phyloP scores from a whole-genome alignment of 1,140 invertebrate species.

The Panonychus citri region DNA sequence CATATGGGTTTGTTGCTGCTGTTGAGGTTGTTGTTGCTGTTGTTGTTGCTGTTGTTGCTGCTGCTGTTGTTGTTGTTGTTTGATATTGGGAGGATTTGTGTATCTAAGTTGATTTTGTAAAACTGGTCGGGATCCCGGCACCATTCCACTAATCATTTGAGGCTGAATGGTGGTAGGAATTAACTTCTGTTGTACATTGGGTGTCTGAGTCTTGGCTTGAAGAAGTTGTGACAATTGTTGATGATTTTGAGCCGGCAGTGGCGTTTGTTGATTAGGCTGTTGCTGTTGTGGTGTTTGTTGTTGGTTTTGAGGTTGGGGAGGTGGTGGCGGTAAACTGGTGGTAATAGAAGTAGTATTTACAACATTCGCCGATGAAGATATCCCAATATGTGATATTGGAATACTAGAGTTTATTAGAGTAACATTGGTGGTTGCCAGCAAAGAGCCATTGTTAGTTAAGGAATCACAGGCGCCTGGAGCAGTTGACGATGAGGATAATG shows the following conservation, averaged over 20 bases:
- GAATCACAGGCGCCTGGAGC: neutral
- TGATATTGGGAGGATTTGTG: neutral
- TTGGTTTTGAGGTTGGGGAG: constrained; percentile 2
- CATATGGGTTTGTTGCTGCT: constrained; percentile 5
- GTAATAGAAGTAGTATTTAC: constrained; percentile 3
- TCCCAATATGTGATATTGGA: constrained; percentile 3
- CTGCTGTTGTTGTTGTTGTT: constrained; percentile 4
- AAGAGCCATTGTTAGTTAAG: constrained; percentile 1
- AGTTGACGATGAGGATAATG: neutral
- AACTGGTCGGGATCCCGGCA: neutral
- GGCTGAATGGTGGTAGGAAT: neutral
- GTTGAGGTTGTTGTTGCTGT: constrained; percentile 6
- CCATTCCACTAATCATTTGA: constrained; percentile 3
- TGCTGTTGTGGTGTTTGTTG: constrained; percentile 8
- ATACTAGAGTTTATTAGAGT: neutral
- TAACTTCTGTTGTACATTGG: constrained; percentile 2
- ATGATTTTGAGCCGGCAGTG: constrained; percentile 8
- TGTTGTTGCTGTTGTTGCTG: constrained; percentile 8
- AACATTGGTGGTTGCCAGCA: neutral
- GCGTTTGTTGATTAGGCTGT: neutral
- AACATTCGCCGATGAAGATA: constrained; percentile 4
- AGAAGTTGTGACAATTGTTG: constrained; percentile 10
- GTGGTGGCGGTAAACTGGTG: constrained; percentile 1
- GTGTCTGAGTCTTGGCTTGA: constrained; percentile 1
- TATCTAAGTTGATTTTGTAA: neutral